Evolutionary conservation across 2,888 invertebrate genomes (phyloP).

Genomic region (Auanema freiburgensis): DNA sequence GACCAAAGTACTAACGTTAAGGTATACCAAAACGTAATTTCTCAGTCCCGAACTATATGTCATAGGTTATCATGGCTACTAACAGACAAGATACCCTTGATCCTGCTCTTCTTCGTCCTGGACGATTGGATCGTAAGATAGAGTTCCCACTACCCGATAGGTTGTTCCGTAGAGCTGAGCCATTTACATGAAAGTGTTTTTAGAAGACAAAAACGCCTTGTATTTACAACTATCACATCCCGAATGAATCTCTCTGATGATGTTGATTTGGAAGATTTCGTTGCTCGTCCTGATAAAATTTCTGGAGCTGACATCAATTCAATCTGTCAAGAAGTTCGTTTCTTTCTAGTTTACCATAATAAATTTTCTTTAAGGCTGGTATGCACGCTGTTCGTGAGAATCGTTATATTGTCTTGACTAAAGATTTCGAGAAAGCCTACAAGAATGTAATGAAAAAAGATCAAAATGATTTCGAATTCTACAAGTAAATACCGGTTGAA

Average conservation of each 20-base stretch:
- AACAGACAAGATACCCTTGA: conserved; percentile 96
- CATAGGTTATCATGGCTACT: conserved; percentile 86
- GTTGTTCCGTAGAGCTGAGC: neutral
- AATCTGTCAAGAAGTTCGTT: conserved; percentile 86
- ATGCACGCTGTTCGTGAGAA: conserved; percentile 99
- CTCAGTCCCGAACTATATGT: neutral
- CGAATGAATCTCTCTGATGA: conserved; percentile 98
- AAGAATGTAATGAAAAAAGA: conserved; percentile 99
- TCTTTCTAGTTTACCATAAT: neutral
- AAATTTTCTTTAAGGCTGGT: conserved; percentile 75
- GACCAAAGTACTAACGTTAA: conserved; percentile 99
- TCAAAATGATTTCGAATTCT: conserved; percentile 98
- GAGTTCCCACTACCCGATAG: conserved; percentile 96
- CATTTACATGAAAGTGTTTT: neutral
- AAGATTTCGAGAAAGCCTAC: conserved; percentile 99
- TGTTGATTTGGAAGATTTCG: conserved; percentile 95
- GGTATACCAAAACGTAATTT: conserved; percentile 69
- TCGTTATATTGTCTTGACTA: conserved; percentile 94
- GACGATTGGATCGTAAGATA: conserved; percentile 94
- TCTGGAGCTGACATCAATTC: conserved; percentile 99
- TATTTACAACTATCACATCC: conserved; percentile 95
- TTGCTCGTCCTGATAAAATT: conserved; percentile 95
- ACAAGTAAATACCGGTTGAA: conserved; percentile 76
- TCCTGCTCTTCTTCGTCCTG: conserved; percentile 91
- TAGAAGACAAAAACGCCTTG: conserved; percentile 80